Percentiles rank a stretch among this genome's conserved stretches.
These are phyloP conservation scores for Aptenodytes patagonicus DNA, from an alignment of 2,113 vertebrate species.

Conservation along the genomic window DNA sequence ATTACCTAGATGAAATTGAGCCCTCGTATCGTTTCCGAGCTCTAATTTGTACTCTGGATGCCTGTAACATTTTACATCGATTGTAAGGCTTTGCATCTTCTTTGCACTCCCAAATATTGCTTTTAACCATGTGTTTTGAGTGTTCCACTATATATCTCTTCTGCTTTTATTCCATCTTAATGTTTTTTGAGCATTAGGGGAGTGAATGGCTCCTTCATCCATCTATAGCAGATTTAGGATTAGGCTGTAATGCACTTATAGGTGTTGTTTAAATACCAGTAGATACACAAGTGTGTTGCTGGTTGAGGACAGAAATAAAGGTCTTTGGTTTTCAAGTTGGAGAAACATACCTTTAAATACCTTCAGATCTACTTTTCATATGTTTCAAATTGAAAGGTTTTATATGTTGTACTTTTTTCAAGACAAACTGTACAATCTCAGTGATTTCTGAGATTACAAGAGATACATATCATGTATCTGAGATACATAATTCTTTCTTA, in stretches of 20 bases:
- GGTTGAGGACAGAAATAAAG: not conserved
- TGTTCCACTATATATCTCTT: not conserved
- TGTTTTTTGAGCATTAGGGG: not conserved
- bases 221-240: not conserved
- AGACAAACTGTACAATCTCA: not conserved
- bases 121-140: not conserved
- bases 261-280: not conserved
- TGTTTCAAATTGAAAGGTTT: not conserved
- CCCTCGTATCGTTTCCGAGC: not conserved
- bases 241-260: not conserved
- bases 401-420: not conserved
- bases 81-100: not conserved
- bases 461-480: not conserved
- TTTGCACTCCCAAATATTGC: not conserved
- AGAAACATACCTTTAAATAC: not conserved
- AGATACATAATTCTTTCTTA: not conserved
- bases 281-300: not conserved
- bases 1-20: conserved; percentile 30
- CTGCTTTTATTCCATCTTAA: not conserved
- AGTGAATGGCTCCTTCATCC: not conserved
- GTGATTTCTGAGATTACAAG: not conserved
- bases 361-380: not conserved
- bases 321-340: not conserved
- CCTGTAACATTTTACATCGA: not conserved
- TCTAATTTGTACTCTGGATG: not conserved